Base-by-base conservation (phyloP, 2,113 vertebrate species). In the Toxotes jaculatrix region DNA sequence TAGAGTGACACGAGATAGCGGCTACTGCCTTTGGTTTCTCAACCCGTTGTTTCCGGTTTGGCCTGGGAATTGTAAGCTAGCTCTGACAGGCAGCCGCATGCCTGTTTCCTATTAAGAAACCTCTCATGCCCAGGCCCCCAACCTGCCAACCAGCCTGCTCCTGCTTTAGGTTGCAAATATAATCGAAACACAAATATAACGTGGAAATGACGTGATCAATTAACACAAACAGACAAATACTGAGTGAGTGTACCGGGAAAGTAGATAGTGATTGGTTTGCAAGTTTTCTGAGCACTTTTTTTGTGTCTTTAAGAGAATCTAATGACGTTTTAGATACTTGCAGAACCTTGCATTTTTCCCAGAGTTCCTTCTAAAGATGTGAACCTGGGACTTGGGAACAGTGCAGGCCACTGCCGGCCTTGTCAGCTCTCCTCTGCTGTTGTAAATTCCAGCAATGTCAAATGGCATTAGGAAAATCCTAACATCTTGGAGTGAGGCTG, bases 41-140 rank as follows among this genome's bases (percentile, higher is more conserved):
- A 70, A 85, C 85, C 90, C 71, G 66, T 67, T 86, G 89, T 91
- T 93, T 93, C 91, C 92, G 89, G 40, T 84, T 82, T 76, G 88
- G 90, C 90, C 89, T 93, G 93, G 91, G 93, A 93, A 94, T 91
- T 87, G 92, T 91, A 89, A 87, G 86, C 89, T 10, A 3, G 84
- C 84, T 85, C 87, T 90, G 90, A 92, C 89, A 91, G 93, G 85
- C 82, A 36, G 83, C 83, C 79, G 27, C 72, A 87, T 75, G 89
- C 88, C 93, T 94, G 93, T 80, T 93, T 93, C 88, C 88, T 62
- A 92, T 94, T 94, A 93, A 67, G 59, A 71, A 77, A 40, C 61
- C 77, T 78, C 81, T 63, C 10, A n/a, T 84, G 68, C 77, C 78
- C 65, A 16, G 34, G 72, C 79, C 87, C 60, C 80, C 36, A 68